Conservation (phyloP, 2,113 vertebrate species). For the Hyperopisus bebe region DNA sequence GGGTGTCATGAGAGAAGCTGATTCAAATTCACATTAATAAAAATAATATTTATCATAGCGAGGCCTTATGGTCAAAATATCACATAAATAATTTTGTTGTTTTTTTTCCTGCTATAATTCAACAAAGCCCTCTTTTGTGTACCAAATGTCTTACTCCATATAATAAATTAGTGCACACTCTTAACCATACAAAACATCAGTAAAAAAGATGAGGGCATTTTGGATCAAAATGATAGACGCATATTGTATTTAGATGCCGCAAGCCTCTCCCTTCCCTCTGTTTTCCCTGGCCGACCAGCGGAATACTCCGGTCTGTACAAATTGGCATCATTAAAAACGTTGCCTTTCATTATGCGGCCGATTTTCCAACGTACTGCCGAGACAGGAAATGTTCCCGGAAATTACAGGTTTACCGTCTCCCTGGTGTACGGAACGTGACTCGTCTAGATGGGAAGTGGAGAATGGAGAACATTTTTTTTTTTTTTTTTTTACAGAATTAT, state of each 20-base stretch:
- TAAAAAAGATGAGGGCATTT: not conserved
- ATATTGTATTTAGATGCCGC: not conserved
- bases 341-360: not conserved
- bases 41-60: constrained; percentile 67
- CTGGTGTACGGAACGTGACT: not conserved
- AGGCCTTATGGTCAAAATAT: constrained; percentile 66
- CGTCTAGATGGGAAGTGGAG: not conserved
- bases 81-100: constrained; percentile 52
- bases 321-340: not conserved
- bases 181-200: constrained; percentile 39
- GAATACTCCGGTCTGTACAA: not conserved
- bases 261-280: not conserved
- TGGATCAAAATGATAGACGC: not conserved
- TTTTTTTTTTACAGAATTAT: not conserved
- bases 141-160: constrained; percentile 7
- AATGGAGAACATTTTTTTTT: not conserved
- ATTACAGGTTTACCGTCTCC: not conserved
- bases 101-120: constrained; percentile 48
- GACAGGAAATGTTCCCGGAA: constrained; percentile 3
- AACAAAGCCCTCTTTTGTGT: constrained; percentile 57
- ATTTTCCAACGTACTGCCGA: not conserved
- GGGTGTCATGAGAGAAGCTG: constrained; percentile 62
- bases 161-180: constrained; percentile 21
- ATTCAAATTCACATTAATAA: constrained; percentile 71
- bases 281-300: not conserved